Conservation (phyloP, 2,797 vertebrate genomes). For the Scyliorhinus canicula region DNA sequence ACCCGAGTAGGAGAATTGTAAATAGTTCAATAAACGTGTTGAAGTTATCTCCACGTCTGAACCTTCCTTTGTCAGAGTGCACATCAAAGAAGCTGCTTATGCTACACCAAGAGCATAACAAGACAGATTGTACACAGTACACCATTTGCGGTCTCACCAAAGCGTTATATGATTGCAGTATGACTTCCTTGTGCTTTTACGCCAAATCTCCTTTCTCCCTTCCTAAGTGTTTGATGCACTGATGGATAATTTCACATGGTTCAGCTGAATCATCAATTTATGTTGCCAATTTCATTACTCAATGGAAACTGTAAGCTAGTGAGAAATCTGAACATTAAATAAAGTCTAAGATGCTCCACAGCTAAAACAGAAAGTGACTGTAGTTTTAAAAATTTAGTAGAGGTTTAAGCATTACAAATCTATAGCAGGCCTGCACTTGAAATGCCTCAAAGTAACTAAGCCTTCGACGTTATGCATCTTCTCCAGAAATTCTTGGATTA, state of each 20-base stretch:
- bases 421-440: constrained; percentile 54
- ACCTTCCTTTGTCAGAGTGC: too few relatives aligned
- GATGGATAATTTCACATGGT: neutral
- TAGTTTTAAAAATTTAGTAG: constrained; percentile 37
- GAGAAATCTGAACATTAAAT: neutral
- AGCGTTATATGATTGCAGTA: neutral
- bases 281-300: neutral
- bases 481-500: constrained; percentile 58
- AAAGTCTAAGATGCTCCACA: neutral
- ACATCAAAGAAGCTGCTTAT: too few relatives aligned
- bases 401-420: constrained; percentile 53
- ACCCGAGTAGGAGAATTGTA: too few relatives aligned
- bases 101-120: too few relatives aligned
- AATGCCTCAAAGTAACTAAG: constrained; percentile 48
- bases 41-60: too few relatives aligned
- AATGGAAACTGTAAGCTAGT: neutral
- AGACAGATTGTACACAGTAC: neutral
- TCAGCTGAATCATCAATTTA: neutral
- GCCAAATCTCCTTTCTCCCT: neutral
- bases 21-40: too few relatives aligned
- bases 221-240: neutral
- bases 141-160: neutral
- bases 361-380: neutral
- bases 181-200: neutral
- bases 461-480: constrained; percentile 57